These are phyloP conservation scores for Phaenicophaeus curvirostris DNA, from an alignment of 2,797 vertebrate species.

Conservation along the genomic window DNA sequence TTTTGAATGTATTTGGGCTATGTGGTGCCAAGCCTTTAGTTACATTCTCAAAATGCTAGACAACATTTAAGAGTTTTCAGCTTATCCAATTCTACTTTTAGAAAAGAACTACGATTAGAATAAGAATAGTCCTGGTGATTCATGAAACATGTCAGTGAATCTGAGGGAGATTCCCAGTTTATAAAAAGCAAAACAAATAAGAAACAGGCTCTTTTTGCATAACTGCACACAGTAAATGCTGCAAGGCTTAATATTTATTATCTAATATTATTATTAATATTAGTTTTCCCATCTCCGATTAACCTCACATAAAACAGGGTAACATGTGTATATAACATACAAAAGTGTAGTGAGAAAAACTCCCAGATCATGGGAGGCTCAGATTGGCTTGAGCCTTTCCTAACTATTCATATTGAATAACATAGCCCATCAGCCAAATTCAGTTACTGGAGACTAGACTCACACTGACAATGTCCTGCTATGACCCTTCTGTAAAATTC, in stretches of 20 bases:
- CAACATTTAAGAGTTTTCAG: not conserved
- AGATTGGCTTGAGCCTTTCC: not conserved
- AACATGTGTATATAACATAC: not conserved
- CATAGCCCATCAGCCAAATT: not conserved
- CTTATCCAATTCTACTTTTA: not conserved
- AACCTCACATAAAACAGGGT: not conserved
- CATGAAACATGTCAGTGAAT: not conserved
- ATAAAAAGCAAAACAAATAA: not conserved
- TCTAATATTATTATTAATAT: too few species aligned
- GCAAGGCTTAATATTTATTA: not conserved
- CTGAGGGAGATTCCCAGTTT: conserved; percentile 2
- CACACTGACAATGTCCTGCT: not conserved
- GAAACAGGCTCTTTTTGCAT: not conserved
- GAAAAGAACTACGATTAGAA: not conserved
- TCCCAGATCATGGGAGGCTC: not conserved
- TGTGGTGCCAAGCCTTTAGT: not conserved
- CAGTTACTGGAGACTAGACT: not conserved
- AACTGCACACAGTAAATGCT: not conserved
- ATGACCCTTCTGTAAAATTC: fast-evolving
- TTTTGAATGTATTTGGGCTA: not conserved
- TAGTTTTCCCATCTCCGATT: not conserved
- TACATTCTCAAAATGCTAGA: conserved; percentile 25
- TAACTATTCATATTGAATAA: not conserved
- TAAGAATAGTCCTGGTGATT: conserved; percentile 25
- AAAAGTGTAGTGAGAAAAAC: not conserved